Percentiles rank a stretch among this genome's conserved stretches.
Conservation (phyloP, 2,888 invertebrate genomes). For the Crioceris asparagi region DNA sequence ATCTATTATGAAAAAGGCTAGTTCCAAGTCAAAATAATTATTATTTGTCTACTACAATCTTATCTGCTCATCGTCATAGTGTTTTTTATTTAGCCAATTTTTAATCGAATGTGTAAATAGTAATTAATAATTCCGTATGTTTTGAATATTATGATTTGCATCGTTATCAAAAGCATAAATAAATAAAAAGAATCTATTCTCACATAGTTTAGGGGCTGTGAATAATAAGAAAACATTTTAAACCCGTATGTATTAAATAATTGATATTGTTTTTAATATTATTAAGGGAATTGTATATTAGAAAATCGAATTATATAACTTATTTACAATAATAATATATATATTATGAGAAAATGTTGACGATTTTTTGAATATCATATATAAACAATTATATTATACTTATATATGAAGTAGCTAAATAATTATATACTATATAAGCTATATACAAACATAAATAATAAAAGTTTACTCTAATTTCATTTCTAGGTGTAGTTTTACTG, state of each 20-base stretch:
- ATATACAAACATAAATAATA: constrained; percentile 18
- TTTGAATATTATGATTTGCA: no score
- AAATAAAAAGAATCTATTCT: constrained; percentile 2
- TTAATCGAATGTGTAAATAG: no score
- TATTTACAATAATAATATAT: constrained; percentile 15
- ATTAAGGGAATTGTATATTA: constrained; percentile 14
- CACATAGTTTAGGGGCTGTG: constrained; percentile 30
- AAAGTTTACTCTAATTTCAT: constrained; percentile 27
- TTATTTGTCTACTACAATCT: no score
- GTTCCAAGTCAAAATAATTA: no score
- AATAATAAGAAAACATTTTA: constrained; percentile 15
- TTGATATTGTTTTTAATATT: constrained; percentile 8
- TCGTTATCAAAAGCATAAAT: no score
- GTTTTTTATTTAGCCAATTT: no score
- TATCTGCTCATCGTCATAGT: no score
- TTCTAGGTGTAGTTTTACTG: constrained; percentile 31
- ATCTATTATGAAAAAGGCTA: no score
- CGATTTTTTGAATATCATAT: not conserved
- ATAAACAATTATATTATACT: constrained; percentile 17
- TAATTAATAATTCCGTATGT: no score
- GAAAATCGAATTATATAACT: constrained; percentile 14
- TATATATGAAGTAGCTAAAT: constrained; percentile 16
- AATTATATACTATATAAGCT: no score
- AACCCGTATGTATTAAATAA: constrained; percentile 1
- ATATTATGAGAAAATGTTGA: constrained; percentile 8